Base-by-base conservation (phyloP, 92 coral and sea anemone genomes). In the Zoanthus sansibaricus region DNA sequence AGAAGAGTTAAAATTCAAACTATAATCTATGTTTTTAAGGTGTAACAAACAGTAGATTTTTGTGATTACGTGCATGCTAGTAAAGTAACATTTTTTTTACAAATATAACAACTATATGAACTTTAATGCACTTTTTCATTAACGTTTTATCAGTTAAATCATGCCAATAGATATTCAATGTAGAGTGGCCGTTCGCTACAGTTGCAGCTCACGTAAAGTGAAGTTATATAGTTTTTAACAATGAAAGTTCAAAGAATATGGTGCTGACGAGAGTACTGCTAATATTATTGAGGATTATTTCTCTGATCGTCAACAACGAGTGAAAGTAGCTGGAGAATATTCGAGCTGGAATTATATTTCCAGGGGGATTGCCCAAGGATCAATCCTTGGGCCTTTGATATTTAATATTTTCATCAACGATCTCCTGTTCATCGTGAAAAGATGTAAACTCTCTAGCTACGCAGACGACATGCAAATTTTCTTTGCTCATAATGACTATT, bases 401-500 rank as follows among this genome's bases (percentile, higher is more conserved):
- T 67, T 67, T 21, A 67, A 30, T 67, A 67, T 67, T 67, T 67
- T 20, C 72, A 67, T 67, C 13, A 67, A 67, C 72, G 72, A 67
- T 30, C 37, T 67, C 72, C 33, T 67, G 72, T 67, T 67, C 37
- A 21, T 67, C 37, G 32, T 67, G 72, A 67, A 67, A 67, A 67
- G 37, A 30, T 67, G 37, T 67, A 20, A 67, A 67, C 72, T 67
- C 72, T 67, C 72, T 18, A 20, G 72, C 72, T 67, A 20, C 72
- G 72, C 72, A 67, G 72, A 67, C 10, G 72, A 67, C 72, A 18
- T 44, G 72, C 72, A 67, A 67, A 67, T 67, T 67, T 67, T 67
- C 72, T 67, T 67, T 67, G 72, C 72, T 67, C 72, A 58, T 58
- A 58, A 58, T 58, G 66, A 58, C 66, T 58, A 58, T 58, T 58